A percentile compares a stretch with the other conserved stretches of the same genome.
Conservation (phyloP, 2,113 vertebrate genomes). For the Microcebus murinus region DNA sequence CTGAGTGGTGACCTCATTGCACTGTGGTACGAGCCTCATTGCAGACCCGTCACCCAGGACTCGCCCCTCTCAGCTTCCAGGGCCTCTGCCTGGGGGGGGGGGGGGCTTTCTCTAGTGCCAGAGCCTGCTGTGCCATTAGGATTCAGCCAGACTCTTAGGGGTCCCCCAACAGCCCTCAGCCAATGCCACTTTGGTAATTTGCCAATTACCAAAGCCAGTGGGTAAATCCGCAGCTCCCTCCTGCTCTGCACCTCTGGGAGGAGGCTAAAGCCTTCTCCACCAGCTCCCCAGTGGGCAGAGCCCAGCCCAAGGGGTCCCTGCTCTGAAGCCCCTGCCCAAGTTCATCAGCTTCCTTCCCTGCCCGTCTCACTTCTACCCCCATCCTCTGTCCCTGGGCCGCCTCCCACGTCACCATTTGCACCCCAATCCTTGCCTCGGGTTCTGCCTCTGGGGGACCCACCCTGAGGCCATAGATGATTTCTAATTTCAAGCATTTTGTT, state of each 20-base stretch:
- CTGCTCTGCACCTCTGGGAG: accelerated
- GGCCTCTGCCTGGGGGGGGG: not conserved
- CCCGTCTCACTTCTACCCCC: not conserved
- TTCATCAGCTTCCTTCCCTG: not conserved
- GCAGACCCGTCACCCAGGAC: not conserved
- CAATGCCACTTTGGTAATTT: not conserved
- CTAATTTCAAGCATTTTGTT: not conserved
- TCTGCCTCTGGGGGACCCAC: not conserved
- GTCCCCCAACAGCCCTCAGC: not conserved
- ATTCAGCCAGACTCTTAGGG: not conserved
- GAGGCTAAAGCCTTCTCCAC: not conserved
- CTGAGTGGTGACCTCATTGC: too few species aligned
- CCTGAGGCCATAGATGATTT: not conserved
- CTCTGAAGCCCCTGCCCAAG: not conserved
- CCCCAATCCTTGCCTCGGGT: not conserved
- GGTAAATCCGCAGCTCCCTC: not conserved
- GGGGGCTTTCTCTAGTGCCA: not conserved
- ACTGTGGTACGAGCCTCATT: too few species aligned
- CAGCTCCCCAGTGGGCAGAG: not conserved
- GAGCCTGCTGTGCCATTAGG: not conserved
- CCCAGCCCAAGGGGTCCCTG: not conserved
- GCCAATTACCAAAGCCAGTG: not conserved
- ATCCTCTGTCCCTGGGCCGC: not conserved
- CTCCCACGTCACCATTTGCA: not conserved
- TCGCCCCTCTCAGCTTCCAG: not conserved